These are phyloP conservation scores for Thunnus albacares DNA, from an alignment of 2,797 vertebrate species.

Conservation along the genomic window DNA sequence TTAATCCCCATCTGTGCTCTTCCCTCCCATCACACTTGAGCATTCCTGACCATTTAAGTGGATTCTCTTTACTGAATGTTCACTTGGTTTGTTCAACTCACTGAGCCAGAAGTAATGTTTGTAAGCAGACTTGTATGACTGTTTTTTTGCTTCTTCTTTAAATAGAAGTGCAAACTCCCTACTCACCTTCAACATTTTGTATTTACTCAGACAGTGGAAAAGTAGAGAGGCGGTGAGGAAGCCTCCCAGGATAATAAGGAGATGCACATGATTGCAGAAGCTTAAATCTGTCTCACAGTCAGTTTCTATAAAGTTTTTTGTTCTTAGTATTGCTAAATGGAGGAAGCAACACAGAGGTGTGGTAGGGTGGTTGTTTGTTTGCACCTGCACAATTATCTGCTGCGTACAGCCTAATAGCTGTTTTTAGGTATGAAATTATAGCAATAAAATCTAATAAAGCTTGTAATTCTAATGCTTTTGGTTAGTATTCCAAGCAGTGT, in stretches of 20 bases:
- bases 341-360: not conserved
- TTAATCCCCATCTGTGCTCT: slow-evolving; percentile 36
- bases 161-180: slow-evolving; percentile 27
- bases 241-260: not conserved
- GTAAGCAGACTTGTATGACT: slow-evolving; percentile 57
- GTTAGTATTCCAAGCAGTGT: not conserved
- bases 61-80: slow-evolving; percentile 63
- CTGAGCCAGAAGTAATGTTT: slow-evolving; percentile 66
- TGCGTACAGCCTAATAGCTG: slow-evolving; percentile 1
- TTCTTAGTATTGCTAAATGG: slow-evolving; percentile 11
- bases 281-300: not conserved
- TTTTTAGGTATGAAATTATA: slow-evolving; percentile 28
- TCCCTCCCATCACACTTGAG: slow-evolving; percentile 64
- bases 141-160: slow-evolving; percentile 37
- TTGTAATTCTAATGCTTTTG: slow-evolving; percentile 16
- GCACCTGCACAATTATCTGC: slow-evolving; percentile 18
- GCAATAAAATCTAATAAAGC: slow-evolving; percentile 1
- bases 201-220: slow-evolving; percentile 51
- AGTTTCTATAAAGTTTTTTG: not conserved
- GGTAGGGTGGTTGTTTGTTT: not conserved
- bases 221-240: slow-evolving; percentile 8
- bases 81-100: slow-evolving; percentile 69
- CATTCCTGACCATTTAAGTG: slow-evolving; percentile 70
- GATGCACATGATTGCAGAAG: slow-evolving; percentile 7
- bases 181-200: slow-evolving; percentile 47